A percentile compares a stretch with the other conserved stretches of the same genome.
Evolutionary conservation across 2,888 invertebrate genomes (phyloP).

Genomic region (Caradrina clavipalpis): DNA sequence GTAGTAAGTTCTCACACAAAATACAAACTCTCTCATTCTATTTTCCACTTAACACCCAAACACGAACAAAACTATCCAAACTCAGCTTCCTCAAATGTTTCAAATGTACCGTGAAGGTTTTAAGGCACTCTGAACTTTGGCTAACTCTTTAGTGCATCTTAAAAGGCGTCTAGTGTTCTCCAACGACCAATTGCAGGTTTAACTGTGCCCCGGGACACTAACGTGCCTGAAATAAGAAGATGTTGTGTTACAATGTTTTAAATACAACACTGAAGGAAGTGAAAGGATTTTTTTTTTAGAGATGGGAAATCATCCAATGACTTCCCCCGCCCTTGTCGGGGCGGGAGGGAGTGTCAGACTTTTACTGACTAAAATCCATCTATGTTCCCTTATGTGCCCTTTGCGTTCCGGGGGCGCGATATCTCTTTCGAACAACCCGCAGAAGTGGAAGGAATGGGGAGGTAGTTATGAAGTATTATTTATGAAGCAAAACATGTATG

Average conservation of each 20-base stretch:
- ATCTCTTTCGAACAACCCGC: too few relatives aligned
- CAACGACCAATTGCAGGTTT: constrained; percentile 53
- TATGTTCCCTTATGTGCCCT: too few relatives aligned
- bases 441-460: too few relatives aligned
- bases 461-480: too few relatives aligned
- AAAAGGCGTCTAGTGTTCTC: constrained; percentile 55
- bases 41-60: constrained; percentile 48
- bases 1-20: too few relatives aligned
- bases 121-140: constrained; percentile 54
- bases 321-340: too few relatives aligned
- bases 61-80: constrained; percentile 25
- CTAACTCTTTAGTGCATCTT: constrained; percentile 60
- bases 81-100: constrained; percentile 46
- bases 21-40: constrained; percentile 20
- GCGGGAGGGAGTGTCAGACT: too few relatives aligned
- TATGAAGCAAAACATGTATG: too few relatives aligned
- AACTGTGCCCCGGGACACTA: constrained; percentile 42
- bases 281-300: too few relatives aligned
- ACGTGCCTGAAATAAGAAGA: constrained; percentile 37
- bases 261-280: background rate
- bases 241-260: constrained; percentile 49
- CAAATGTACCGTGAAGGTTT: constrained; percentile 50
- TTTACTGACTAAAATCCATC: too few relatives aligned
- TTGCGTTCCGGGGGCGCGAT: too few relatives aligned
- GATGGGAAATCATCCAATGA: too few relatives aligned